Base-by-base conservation (phyloP, 2,888 invertebrate genomes). In the Lochmaea capreae region DNA sequence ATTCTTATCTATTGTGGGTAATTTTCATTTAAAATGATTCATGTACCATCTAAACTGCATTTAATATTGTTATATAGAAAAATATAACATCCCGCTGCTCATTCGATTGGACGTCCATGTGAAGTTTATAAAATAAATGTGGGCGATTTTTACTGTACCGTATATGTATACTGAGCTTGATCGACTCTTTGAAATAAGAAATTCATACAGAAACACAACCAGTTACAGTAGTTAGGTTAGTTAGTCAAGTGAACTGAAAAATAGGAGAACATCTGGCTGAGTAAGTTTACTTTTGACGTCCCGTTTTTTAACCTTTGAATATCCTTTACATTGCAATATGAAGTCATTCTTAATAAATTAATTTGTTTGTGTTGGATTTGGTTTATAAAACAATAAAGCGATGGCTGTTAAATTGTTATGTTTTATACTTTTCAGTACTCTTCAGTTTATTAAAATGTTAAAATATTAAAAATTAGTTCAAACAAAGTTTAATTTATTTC, bases 131-230 rank as follows among this genome's bases (percentile, higher is more conserved):
- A 49, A 18, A 39, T 54, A 52, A 61, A 65, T 73, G 73, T 73
- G 69, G 73, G 73, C 69, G 73, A 69, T 54, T 73, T 62, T 68
- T 46, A 65, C 33, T 68, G 59, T 59, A 12, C 54, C 9, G 61
- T 58, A 26, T 52, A n/a, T n/a, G 62, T 58, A 26, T 42, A 12
- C 42, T 14, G 63, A 68, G 68, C 39, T 33, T 63, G 43, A 63
- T 43, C 62, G 54, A 10, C 63, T 63, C 57, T 54, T 63, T 70
- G 57, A 69, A 61, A 69, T 62, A 49, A 54, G 42, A 63, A 54
- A 42, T 70, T 52, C 63, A 63, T 63, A 57, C 33, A 33, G 33
- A 33, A 33, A 33, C 39, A 49, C 18, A 39, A 63, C 16, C 43
- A 63, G 62, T 43, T 16, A 63, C 42, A 63, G 43, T 43, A 63